These are phyloP conservation scores for Stomatorhinus walkeri DNA, from an alignment of 2,797 vertebrate genomes.

Conservation along the genomic window DNA sequence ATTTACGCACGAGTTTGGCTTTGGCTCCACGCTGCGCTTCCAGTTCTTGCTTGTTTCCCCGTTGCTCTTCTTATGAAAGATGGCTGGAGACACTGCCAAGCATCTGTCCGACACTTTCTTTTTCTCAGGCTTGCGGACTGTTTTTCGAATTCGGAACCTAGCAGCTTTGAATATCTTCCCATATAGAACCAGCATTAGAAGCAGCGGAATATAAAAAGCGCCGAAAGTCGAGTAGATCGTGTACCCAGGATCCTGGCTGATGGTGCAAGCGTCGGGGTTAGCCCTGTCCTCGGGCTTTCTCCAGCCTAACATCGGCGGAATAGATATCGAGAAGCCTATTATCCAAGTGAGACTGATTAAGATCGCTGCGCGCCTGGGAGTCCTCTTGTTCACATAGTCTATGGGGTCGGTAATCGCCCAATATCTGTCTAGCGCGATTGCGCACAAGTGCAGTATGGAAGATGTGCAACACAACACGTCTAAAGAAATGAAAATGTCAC, in stretches of 20 bases:
- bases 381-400: slow-evolving; percentile 94
- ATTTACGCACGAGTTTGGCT: slow-evolving; percentile 66
- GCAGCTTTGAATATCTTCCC: slow-evolving; percentile 90
- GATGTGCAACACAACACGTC: slow-evolving; percentile 96
- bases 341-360: slow-evolving; percentile 93
- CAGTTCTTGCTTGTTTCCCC: slow-evolving; percentile 64
- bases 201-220: slow-evolving; percentile 91
- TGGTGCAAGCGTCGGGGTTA: slow-evolving; percentile 82
- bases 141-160: slow-evolving; percentile 89
- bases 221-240: slow-evolving; percentile 97
- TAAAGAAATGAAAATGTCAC: slow-evolving; percentile 91
- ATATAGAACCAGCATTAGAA: slow-evolving; percentile 92
- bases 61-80: slow-evolving; percentile 65
- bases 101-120: slow-evolving; percentile 58
- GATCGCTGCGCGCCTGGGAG: slow-evolving; percentile 79
- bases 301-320: slow-evolving; percentile 97
- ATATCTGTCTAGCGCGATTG: slow-evolving; percentile 93
- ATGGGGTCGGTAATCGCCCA: slow-evolving; percentile 98
- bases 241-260: slow-evolving; percentile 93
- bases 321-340: slow-evolving; percentile 91
- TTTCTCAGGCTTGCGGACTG: slow-evolving; percentile 77
- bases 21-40: slow-evolving; percentile 60
- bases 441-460: slow-evolving; percentile 94
- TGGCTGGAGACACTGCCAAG: slow-evolving; percentile 60
- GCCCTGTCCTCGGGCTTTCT: slow-evolving; percentile 88